Percentiles rank a stretch among this genome's conserved stretches.
These are phyloP conservation scores for Callaeas wilsoni DNA, from an alignment of 2,113 vertebrate species.

Conservation along the genomic window DNA sequence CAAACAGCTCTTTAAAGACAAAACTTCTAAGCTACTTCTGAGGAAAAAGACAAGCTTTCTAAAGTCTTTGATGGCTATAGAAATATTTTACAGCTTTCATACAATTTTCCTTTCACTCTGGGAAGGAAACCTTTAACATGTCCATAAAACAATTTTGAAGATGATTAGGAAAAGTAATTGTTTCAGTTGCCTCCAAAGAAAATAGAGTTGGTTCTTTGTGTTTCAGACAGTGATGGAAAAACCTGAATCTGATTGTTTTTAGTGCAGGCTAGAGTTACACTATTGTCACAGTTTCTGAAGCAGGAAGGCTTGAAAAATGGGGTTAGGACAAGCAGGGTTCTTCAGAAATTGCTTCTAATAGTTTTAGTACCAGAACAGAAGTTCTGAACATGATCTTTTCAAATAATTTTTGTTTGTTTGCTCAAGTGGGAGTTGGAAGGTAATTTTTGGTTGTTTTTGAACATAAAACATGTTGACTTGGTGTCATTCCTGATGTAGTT, in stretches of 20 bases:
- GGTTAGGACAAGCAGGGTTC: background rate
- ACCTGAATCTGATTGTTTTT: constrained; percentile 28
- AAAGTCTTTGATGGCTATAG: constrained; percentile 52
- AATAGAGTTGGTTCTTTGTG: constrained; percentile 54
- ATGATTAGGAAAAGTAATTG: constrained; percentile 39
- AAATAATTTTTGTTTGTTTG: background rate
- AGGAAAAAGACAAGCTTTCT: constrained; percentile 13
- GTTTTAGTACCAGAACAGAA: background rate
- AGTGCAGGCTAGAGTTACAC: background rate
- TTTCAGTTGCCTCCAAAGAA: constrained; percentile 63
- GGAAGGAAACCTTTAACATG: constrained; percentile 45
- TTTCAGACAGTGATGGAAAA: constrained; percentile 39
- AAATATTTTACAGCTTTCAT: constrained; percentile 44
- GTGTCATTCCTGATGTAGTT: background rate
- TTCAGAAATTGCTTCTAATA: background rate
- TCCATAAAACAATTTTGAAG: constrained; percentile 29
- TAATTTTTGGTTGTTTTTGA: background rate
- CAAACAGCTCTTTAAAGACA: constrained; percentile 35
- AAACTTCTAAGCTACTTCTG: constrained; percentile 57
- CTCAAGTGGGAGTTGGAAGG: background rate
- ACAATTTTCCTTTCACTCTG: background rate
- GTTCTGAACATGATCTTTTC: background rate
- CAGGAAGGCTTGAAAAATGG: constrained; percentile 26
- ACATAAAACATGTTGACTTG: rapidly evolving
- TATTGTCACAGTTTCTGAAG: constrained; percentile 30